These are phyloP conservation scores for Rhagoletis pomonella DNA, from an alignment of 1,140 invertebrate species.

Conservation along the genomic window DNA sequence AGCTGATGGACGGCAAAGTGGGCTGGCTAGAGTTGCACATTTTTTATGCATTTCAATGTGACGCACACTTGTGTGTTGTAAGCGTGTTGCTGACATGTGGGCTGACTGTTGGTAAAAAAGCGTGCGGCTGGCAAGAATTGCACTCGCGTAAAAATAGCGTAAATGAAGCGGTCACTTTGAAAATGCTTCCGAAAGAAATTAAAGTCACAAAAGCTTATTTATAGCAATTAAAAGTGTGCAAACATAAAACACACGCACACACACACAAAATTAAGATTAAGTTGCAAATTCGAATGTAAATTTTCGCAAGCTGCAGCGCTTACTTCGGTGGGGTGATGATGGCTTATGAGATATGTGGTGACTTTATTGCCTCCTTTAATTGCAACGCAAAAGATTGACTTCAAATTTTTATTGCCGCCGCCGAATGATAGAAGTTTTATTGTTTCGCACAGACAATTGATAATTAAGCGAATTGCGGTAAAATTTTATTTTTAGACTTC, in stretches of 20 bases:
- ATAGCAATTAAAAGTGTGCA: constrained; percentile 20
- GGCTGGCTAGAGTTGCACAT: background rate
- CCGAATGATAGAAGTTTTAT: background rate
- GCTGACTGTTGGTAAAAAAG: background rate
- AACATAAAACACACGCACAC: background rate
- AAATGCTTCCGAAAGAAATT: constrained; percentile 36
- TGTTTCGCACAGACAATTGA: constrained; percentile 14
- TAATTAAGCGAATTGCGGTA: background rate
- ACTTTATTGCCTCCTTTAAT: background rate
- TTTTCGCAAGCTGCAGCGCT: background rate
- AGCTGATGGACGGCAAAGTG: background rate
- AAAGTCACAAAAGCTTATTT: constrained; percentile 17
- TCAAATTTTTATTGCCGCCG: background rate
- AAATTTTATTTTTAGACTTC: background rate
- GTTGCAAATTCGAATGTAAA: background rate
- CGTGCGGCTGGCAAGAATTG: background rate
- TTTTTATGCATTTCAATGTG: background rate
- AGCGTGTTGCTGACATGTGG: too few species aligned
- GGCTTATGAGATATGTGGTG: background rate
- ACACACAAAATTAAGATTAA: background rate
- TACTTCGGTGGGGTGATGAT: background rate
- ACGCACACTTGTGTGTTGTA: background rate
- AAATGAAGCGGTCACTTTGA: constrained; percentile 20
- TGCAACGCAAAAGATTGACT: too few species aligned
- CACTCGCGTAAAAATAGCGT: background rate